Conservation (phyloP, 2,888 invertebrate genomes). For the Diarsia mendica region DNA sequence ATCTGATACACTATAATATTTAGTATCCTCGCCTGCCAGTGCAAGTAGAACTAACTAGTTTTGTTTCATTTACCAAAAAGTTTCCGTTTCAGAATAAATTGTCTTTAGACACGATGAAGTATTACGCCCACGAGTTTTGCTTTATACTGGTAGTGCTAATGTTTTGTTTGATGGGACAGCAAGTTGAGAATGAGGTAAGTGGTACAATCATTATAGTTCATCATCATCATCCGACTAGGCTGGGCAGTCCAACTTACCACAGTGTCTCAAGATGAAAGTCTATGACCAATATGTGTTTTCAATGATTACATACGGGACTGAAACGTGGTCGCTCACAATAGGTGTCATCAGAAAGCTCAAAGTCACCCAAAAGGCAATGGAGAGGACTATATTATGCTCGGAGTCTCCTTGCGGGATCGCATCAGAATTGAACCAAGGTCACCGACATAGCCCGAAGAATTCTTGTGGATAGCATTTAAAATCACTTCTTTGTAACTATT, state of each 20-base stretch:
- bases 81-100: conserved; percentile 79
- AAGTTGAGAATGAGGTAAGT: conserved; percentile 82
- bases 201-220: not conserved
- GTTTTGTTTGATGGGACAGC: conserved; percentile 84
- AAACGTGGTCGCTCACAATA: no score
- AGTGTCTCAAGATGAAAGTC: no score
- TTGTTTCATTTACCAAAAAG: conserved; percentile 28
- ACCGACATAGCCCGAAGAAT: no score
- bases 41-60: conserved; percentile 20
- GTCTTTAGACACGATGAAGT: conserved; percentile 81
- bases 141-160: conserved; percentile 81
- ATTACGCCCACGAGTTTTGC: conserved; percentile 82
- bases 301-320: no score
- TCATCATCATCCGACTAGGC: no score
- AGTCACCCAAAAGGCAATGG: no score
- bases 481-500: conserved; percentile 53
- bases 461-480: not conserved
- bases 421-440: no score
- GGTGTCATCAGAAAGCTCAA: no score
- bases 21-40: conserved; percentile 1
- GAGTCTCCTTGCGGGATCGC: no score
- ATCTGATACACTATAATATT: conserved; percentile 7
- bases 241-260: no score
- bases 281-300: no score
- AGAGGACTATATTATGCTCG: no score